Percentiles rank a stretch among this genome's conserved stretches.
Evolutionary conservation across 2,888 invertebrate genomes (phyloP).

Genomic region (Hirtodrosophila alboralis): DNA sequence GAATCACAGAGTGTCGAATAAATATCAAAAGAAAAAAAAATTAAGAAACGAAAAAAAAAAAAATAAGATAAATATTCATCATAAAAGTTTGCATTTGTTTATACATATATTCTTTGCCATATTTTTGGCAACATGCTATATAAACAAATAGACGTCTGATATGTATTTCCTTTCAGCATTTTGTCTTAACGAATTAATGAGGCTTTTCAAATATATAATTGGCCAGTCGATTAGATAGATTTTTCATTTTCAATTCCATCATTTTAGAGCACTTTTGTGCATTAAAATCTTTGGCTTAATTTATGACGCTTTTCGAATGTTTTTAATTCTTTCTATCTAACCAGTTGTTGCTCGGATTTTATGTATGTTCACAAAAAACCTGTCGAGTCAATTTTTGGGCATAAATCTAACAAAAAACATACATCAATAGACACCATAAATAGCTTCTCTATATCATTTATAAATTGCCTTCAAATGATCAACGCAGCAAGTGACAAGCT

Average conservation of each 20-base stretch:
- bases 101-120: conserved; percentile 51
- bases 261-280: conserved; percentile 1
- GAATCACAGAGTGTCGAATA: conserved; percentile 39
- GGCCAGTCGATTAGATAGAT: conserved; percentile 45
- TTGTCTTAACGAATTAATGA: conserved; percentile 55
- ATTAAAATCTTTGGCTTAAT: conserved; percentile 20
- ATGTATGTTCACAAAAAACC: conserved; percentile 20
- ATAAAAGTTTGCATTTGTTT: conserved; percentile 63
- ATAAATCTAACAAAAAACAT: conserved; percentile 24
- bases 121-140: conserved; percentile 54
- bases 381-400: conserved; percentile 37
- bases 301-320: conserved; percentile 24
- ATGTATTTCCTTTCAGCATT: conserved; percentile 39
- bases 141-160: conserved; percentile 56
- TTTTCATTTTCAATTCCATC: conserved; percentile 9
- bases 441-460: conserved; percentile 46
- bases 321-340: conserved; percentile 6
- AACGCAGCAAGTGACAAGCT: conserved; percentile 13
- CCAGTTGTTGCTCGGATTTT: conserved; percentile 12
- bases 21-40: background rate
- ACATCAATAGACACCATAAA: conserved; percentile 48
- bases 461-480: conserved; percentile 46
- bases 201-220: conserved; percentile 62
- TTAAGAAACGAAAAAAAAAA: conserved; percentile 25
- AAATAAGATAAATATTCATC: conserved; percentile 53